Evolutionary conservation across 2,888 invertebrate genomes (phyloP), one percentile per base, ranked within the genome.

Genomic region (Tholera decimalis): DNA sequence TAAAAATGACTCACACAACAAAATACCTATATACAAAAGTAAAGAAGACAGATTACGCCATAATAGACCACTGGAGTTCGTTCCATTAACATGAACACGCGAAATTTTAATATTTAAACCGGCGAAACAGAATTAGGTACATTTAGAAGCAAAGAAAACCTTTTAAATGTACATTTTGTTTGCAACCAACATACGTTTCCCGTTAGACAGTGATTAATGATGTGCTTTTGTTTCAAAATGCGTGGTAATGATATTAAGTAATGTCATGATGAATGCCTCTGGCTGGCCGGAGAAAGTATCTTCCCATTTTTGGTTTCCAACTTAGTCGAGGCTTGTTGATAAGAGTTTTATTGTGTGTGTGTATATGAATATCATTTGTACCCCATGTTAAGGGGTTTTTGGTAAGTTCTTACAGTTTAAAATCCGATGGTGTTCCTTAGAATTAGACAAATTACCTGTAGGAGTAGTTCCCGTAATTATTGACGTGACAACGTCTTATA

Each of bases 191-290:
- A 81, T 78, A 81, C 83, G 77, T 80, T 81, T 76, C 82, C 81
- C 73, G 72, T 41, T 57, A 30, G 90, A 89, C 90, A 85, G 77
- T 86, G 91, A 91, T 89, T 87, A 90, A 91, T 91, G 87, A 39
- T 35, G 51, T 63, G 76, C 82, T 82, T 90, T 90, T 91, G 89
- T 91, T 91, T 86, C 82, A 77, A 82, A 87, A 80, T 70, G 43
- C 59, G 71, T 80, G 66, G 84, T 88, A 89, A 89, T 89, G 88
- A 88, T 89, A 18, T 28, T 47, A 87, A 89, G 88, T 88, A 87
- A 88, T 88, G 83, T 87, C 86, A 87, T 90, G 88, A 89, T 88
- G 83, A 89, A 91, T 91, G 85, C 74, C 33, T 33, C 20, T 43
- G 51, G 2, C 54, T 50, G 30, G 9, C 11, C 9, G 63, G 53